A percentile compares a stretch with the other conserved stretches of the same genome.
Conservation (phyloP, 2,888 invertebrate genomes). For the Euclidia mi region DNA sequence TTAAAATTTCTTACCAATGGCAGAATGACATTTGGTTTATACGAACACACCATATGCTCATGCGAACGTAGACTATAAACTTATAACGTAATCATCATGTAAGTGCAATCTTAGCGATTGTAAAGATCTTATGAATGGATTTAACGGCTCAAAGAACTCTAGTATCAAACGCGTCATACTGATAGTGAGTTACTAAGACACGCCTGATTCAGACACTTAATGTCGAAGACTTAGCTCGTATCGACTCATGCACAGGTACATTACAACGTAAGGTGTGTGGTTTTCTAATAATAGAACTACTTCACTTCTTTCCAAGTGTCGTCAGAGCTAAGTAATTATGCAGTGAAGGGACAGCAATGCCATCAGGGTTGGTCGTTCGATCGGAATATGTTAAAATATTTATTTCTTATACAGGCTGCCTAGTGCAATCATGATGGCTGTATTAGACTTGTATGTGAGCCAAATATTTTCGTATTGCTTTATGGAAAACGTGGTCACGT, state of each 20-base stretch:
- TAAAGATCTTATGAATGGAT: slow-evolving; percentile 2
- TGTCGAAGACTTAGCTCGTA: background rate
- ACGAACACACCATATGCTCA: slow-evolving; percentile 3
- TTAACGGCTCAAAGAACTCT: background rate
- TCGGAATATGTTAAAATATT: too few relatives aligned
- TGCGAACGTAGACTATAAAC: slow-evolving; percentile 14
- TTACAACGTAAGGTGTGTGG: background rate
- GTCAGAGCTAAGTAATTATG: slow-evolving; percentile 6
- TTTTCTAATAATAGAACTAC: slow-evolving; percentile 8
- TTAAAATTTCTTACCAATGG: slow-evolving; percentile 20
- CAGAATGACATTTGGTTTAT: slow-evolving; percentile 7
- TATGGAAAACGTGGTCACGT: too few relatives aligned
- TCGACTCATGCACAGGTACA: background rate
- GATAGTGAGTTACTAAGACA: slow-evolving; percentile 5
- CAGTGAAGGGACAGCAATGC: background rate
- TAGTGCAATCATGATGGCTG: too few relatives aligned
- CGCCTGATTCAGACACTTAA: slow-evolving; percentile 25
- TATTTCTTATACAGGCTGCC: too few relatives aligned
- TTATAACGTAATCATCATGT: background rate
- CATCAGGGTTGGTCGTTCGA: too few relatives aligned
- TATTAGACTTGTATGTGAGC: too few relatives aligned
- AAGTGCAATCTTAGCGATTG: background rate
- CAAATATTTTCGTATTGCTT: too few relatives aligned
- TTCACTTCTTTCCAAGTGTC: background rate
- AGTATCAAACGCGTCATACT: background rate